Percentiles rank a stretch among this genome's conserved stretches.
Evolutionary conservation across 64 coral and sea anemone genomes (phyloP).

Genomic region (Exaiptasia diaphana): DNA sequence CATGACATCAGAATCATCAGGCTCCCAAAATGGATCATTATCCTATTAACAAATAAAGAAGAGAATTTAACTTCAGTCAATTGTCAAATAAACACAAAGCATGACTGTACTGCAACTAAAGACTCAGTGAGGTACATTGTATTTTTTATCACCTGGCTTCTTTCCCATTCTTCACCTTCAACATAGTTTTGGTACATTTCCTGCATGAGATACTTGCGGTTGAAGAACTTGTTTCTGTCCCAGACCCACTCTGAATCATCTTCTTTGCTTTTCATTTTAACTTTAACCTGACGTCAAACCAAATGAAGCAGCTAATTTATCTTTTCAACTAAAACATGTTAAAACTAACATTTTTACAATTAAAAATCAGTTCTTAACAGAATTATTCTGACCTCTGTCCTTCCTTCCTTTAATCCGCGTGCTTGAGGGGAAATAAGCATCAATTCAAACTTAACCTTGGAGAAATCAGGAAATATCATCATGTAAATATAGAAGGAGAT

Average conservation of each 20-base stretch:
- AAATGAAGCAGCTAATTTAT: not conserved
- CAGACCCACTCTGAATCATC: conserved; percentile 86
- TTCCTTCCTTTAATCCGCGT: conserved; percentile 75
- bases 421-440: conserved; percentile 80
- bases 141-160: conserved; percentile 33
- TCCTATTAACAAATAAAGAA: conserved; percentile 51
- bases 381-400: conserved; percentile 85
- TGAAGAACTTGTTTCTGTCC: conserved; percentile 91
- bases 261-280: conserved; percentile 82
- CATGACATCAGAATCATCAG: conserved; percentile 75
- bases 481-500: not conserved
- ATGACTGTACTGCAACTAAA: not conserved
- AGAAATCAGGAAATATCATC: not conserved
- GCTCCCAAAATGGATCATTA: conserved; percentile 89
- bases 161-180: conserved; percentile 85
- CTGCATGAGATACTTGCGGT: conserved; percentile 87
- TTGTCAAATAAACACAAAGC: not conserved
- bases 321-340: too few species aligned
- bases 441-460: conserved; percentile 85
- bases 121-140: too few species aligned
- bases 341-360: too few species aligned
- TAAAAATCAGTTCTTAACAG: too few species aligned
- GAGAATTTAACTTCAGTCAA: not conserved
- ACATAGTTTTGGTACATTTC: conserved; percentile 94
- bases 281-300: conserved; percentile 46